A percentile compares a stretch with the other conserved stretches of the same genome.
phyloP scores from a whole-genome alignment of 2,797 vertebrate species.

The Notamacropus eugenii region DNA sequence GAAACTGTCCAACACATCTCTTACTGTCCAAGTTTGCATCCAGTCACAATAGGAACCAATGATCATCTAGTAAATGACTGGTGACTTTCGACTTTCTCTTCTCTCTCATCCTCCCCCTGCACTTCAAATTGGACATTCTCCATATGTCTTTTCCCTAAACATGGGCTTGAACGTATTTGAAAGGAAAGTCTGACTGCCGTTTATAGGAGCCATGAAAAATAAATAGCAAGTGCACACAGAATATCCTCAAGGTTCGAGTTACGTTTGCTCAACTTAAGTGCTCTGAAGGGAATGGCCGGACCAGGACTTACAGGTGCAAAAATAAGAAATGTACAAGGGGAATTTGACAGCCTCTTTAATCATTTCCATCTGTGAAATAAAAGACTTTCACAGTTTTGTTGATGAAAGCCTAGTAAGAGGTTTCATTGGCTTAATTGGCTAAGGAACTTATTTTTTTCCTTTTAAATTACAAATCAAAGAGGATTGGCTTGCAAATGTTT shows the following conservation, averaged over 20 bases:
- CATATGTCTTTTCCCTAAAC: constrained; percentile 51
- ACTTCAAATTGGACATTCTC: constrained; percentile 32
- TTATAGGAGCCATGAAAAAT: constrained; percentile 28
- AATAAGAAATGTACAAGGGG: background rate
- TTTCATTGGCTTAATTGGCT: constrained; percentile 33
- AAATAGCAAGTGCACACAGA: background rate
- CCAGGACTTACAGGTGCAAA: constrained; percentile 47
- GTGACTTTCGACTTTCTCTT: background rate
- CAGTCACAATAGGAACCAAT: background rate
- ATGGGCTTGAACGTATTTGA: background rate
- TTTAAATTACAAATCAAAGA: constrained; percentile 23
- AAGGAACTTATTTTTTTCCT: background rate
- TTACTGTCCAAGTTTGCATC: background rate
- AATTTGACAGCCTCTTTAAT: background rate
- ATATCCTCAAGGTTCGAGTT: background rate
- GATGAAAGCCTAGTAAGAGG: background rate
- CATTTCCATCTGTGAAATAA: constrained; percentile 24
- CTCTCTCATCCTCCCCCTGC: background rate
- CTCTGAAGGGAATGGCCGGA: background rate
- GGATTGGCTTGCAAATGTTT: background rate
- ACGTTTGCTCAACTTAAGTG: background rate
- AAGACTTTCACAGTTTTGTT: background rate
- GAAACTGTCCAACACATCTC: background rate
- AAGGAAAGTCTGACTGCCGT: constrained; percentile 42
- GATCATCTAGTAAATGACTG: background rate